Evolutionary conservation across 92 coral and sea anemone species (phyloP).

Genomic region (Bergia puertoricense): DNA sequence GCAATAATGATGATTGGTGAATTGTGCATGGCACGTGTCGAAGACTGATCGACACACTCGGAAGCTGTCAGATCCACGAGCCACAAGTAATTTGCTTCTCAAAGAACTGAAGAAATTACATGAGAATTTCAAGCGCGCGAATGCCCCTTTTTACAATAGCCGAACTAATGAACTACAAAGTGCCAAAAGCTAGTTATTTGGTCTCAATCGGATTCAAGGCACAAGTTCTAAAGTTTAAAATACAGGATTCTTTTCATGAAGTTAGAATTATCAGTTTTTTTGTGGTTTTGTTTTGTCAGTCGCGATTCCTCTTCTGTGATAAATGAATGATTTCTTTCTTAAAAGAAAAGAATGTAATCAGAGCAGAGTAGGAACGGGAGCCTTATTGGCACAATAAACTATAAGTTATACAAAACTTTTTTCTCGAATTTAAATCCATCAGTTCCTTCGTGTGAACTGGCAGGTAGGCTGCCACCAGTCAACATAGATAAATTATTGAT

Average conservation of each 20-base stretch:
- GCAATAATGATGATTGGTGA: constrained; percentile 67
- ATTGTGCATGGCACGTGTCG: constrained; percentile 77
- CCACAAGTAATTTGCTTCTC: constrained; percentile 50
- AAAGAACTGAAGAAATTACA: constrained; percentile 18
- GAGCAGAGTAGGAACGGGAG: not conserved
- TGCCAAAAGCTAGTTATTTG: constrained; percentile 9
- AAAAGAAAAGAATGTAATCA: not conserved
- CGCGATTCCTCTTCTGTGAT: constrained; percentile 22
- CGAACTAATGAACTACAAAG: constrained; percentile 21
- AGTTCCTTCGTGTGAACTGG: not conserved
- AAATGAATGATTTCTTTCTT: not conserved
- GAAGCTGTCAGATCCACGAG: constrained; percentile 56
- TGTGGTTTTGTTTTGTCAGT: constrained; percentile 20
- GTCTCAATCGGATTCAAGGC: not conserved
- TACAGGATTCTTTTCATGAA: not conserved
- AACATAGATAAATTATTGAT: constrained; percentile 35
- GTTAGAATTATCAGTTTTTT: not conserved
- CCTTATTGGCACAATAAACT: not conserved
- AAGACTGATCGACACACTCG: constrained; percentile 55
- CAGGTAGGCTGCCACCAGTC: constrained; percentile 36
- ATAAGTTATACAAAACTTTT: not conserved
- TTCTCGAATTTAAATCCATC: not conserved
- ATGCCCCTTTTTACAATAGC: constrained; percentile 13
- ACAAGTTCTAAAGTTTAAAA: constrained; percentile 9
- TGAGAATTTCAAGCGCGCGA: constrained; percentile 1